Percentiles rank a stretch among this genome's conserved stretches.
phyloP scores from a whole-genome alignment of 2,797 vertebrate genomes.

The Chelidonichthys spinosus region DNA sequence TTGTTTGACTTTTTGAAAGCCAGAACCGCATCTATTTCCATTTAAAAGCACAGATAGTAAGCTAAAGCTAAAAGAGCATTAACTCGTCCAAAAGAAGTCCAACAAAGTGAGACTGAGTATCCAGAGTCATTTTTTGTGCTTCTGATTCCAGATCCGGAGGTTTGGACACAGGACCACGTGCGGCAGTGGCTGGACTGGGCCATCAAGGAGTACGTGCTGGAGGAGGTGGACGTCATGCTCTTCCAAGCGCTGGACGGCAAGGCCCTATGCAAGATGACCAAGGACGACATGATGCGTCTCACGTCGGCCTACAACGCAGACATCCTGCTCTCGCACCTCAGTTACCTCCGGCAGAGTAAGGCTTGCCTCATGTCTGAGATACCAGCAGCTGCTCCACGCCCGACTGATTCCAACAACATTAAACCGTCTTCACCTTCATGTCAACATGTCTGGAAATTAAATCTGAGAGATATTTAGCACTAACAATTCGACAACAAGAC shows the following conservation, averaged over 20 bases:
- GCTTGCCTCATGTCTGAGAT: neutral
- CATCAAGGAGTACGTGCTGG: constrained; percentile 88
- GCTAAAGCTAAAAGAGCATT: neutral
- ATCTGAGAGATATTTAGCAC: neutral
- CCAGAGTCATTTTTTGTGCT: neutral
- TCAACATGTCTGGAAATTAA: neutral
- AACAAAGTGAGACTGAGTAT: neutral
- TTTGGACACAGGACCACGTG: constrained; percentile 88
- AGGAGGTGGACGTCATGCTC: constrained; percentile 85
- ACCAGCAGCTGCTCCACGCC: neutral
- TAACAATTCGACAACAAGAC: neutral
- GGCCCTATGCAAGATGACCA: constrained; percentile 87
- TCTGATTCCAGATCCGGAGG: constrained; percentile 78
- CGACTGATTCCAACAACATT: neutral
- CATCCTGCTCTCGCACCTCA: constrained; percentile 90
- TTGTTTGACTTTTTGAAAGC: constrained; percentile 10
- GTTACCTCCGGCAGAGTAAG: constrained; percentile 90
- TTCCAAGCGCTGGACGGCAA: constrained; percentile 88
- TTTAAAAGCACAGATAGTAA: neutral
- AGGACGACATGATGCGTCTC: constrained; percentile 88
- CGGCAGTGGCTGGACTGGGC: constrained; percentile 91
- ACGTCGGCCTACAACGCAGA: constrained; percentile 89
- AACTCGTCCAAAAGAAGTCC: neutral
- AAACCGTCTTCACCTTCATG: neutral
- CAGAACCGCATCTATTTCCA: neutral